Conservation (phyloP, 2,888 invertebrate species). For the Oxystoma pomonae region DNA sequence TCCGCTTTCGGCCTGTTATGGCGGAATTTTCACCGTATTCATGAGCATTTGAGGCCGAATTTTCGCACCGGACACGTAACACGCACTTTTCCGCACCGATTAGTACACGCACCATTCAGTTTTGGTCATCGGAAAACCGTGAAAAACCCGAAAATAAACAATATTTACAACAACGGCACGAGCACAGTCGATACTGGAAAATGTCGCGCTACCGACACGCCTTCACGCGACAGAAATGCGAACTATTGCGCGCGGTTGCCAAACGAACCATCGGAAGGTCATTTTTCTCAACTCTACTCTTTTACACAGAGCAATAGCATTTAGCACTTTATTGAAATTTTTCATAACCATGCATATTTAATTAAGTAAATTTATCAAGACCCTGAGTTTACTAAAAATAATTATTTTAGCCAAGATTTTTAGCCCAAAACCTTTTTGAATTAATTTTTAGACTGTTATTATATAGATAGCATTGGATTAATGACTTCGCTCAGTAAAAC, state of each 20-base stretch:
- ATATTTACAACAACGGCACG: slow-evolving; percentile 62
- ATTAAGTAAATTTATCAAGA: too few relatives aligned
- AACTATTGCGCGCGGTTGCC: slow-evolving; percentile 25
- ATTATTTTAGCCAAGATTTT: too few relatives aligned
- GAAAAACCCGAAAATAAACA: slow-evolving; percentile 55
- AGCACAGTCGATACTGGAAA: slow-evolving; percentile 69
- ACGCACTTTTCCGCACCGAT: slow-evolving; percentile 35
- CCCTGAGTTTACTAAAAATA: too few relatives aligned
- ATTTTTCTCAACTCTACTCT: neutral
- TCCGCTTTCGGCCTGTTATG: slow-evolving; percentile 36
- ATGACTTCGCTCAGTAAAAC: too few relatives aligned
- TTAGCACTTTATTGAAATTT: too few relatives aligned
- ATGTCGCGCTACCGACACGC: slow-evolving; percentile 63
- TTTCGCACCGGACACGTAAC: slow-evolving; percentile 36
- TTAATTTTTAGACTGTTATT: too few relatives aligned
- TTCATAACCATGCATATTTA: too few relatives aligned
- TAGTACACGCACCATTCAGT: slow-evolving; percentile 40
- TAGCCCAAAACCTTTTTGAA: too few relatives aligned
- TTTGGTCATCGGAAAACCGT: slow-evolving; percentile 34
- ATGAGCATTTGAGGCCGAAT: slow-evolving; percentile 36
- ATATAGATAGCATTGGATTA: too few relatives aligned
- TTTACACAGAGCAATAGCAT: neutral
- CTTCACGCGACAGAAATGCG: slow-evolving; percentile 34
- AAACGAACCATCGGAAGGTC: slow-evolving; percentile 20
- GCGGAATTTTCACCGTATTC: slow-evolving; percentile 46